phyloP scores from a whole-genome alignment of 2,888 invertebrate species.

The Phyto melanocephala region DNA sequence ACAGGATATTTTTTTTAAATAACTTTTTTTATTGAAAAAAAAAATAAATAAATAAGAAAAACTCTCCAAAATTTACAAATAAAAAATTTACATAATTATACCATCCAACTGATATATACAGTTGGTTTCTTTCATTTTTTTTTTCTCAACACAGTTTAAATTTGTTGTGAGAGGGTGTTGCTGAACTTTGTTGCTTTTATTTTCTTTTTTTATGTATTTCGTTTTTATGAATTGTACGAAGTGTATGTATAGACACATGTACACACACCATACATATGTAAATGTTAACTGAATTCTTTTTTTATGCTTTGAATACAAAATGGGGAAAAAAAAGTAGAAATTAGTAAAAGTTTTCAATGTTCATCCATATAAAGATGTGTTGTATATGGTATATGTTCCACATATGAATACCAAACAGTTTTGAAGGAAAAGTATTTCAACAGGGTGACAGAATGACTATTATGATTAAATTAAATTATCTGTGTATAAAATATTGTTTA shows the following conservation, averaged over 20 bases:
- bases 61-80: neutral
- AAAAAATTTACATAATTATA: constrained; percentile 60
- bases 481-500: no score
- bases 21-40: constrained; percentile 8
- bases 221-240: constrained; percentile 13
- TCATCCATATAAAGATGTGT: constrained; percentile 26
- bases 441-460: constrained; percentile 2
- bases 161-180: constrained; percentile 21
- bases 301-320: constrained; percentile 60
- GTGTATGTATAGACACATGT: neutral
- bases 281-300: constrained; percentile 43
- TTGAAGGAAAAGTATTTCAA: neutral
- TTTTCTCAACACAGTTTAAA: constrained; percentile 20
- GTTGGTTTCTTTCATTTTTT: neutral
- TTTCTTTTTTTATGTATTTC: no score
- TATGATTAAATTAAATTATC: neutral
- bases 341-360: constrained; percentile 69
- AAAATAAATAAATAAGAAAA: constrained; percentile 4
- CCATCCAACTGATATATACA: constrained; percentile 43
- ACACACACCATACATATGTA: no score
- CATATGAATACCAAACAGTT: constrained; percentile 40
- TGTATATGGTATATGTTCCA: neutral
- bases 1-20: neutral
- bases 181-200: constrained; percentile 36
- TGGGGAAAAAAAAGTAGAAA: constrained; percentile 72